phyloP scores from a whole-genome alignment of 2,797 vertebrate genomes.

The Rhynchotus rufescens region DNA sequence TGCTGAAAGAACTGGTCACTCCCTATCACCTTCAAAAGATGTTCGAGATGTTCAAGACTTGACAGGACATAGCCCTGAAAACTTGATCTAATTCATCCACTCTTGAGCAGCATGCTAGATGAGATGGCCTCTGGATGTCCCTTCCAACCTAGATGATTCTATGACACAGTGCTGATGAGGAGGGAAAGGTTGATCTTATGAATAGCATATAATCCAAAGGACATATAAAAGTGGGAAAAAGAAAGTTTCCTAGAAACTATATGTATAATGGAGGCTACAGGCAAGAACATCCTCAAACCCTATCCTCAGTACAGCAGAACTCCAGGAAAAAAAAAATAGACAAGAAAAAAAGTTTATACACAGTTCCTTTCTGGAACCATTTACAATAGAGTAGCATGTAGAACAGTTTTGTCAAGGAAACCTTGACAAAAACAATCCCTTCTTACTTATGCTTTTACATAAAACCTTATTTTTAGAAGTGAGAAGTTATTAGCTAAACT shows the following conservation, averaged over 20 bases:
- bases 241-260: neutral
- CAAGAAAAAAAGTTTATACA: neutral
- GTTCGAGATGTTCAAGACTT: too few relatives aligned
- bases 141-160: neutral
- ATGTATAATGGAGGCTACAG: neutral
- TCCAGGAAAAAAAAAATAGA: too few relatives aligned
- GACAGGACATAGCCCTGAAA: neutral
- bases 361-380: neutral
- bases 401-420: accelerated
- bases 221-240: neutral
- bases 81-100: neutral
- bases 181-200: neutral
- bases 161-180: neutral
- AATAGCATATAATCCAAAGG: neutral
- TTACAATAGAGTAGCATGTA: neutral
- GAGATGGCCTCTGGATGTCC: neutral
- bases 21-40: neutral
- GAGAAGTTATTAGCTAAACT: too few relatives aligned
- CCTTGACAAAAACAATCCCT: neutral
- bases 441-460: neutral
- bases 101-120: neutral
- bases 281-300: neutral
- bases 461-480: neutral
- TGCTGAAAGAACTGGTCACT: neutral
- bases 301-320: too few relatives aligned